phyloP scores from a whole-genome alignment of 2,797 vertebrate species.

The Enteromius argenteus region DNA sequence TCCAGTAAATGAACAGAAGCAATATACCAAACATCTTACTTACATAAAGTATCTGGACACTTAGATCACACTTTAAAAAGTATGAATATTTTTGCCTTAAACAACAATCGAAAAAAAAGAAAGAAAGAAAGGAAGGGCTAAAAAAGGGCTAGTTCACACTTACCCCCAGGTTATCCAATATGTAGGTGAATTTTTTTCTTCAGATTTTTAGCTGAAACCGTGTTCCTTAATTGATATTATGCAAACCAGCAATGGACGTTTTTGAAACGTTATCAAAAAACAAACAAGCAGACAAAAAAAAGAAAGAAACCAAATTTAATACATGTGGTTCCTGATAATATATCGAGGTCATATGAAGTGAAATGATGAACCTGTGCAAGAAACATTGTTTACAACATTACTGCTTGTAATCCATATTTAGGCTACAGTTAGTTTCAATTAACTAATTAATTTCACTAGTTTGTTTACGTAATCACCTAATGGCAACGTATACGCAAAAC shows the following conservation, averaged over 20 bases:
- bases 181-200: not conserved
- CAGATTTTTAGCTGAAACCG: not conserved
- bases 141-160: not conserved
- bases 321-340: not conserved
- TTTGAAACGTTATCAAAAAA: not conserved
- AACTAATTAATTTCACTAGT: not conserved
- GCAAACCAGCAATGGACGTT: not conserved
- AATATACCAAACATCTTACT: not conserved
- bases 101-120: too few relatives aligned
- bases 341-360: not conserved
- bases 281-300: not conserved
- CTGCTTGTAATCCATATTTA: not conserved
- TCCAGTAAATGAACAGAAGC: not conserved
- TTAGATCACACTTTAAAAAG: too few relatives aligned
- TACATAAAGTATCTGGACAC: not conserved
- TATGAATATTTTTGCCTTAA: not conserved
- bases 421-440: not conserved
- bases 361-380: not conserved
- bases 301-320: not conserved
- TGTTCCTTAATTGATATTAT: not conserved
- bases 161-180: not conserved
- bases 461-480: not conserved
- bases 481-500: not conserved
- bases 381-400: not conserved
- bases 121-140: too few relatives aligned